Conservation (phyloP, 2,888 invertebrate genomes). For the Drosophila quinaria region DNA sequence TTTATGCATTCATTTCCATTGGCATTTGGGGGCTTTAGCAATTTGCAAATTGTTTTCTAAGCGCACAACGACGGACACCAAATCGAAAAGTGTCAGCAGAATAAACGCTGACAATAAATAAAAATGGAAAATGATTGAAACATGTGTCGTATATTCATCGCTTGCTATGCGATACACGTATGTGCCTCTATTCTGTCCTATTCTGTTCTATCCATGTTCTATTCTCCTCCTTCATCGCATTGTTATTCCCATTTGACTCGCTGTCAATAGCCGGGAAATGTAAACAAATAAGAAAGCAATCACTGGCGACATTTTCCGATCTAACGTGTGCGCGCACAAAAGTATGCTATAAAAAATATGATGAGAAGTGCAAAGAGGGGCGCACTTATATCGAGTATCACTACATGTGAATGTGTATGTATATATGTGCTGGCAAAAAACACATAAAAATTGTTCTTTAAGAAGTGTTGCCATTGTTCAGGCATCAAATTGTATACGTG, state of each 20-base stretch:
- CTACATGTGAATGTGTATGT: not conserved
- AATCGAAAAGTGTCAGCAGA: slow-evolving; percentile 60
- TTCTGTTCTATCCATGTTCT: not conserved
- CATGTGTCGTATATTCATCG: slow-evolving; percentile 68
- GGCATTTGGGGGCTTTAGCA: slow-evolving; percentile 63
- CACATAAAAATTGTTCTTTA: slow-evolving; percentile 32
- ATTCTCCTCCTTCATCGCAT: slow-evolving; percentile 29
- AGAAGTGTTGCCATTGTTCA: slow-evolving; percentile 40
- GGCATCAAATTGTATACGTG: slow-evolving; percentile 25
- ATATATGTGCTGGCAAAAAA: not conserved
- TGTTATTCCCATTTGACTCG: slow-evolving; percentile 54
- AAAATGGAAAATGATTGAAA: slow-evolving; percentile 81
- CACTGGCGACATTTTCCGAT: slow-evolving; percentile 72
- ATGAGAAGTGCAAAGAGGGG: slow-evolving; percentile 56
- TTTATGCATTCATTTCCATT: slow-evolving; percentile 49
- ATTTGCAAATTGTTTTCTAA: slow-evolving; percentile 81
- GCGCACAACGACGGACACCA: slow-evolving; percentile 51
- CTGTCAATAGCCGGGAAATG: slow-evolving; percentile 73
- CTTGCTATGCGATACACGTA: slow-evolving; percentile 76
- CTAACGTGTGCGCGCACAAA: slow-evolving; percentile 66
- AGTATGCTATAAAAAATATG: slow-evolving; percentile 80
- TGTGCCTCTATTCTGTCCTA: slow-evolving; percentile 13
- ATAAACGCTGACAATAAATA: slow-evolving; percentile 66
- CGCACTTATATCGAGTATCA: slow-evolving; percentile 30
- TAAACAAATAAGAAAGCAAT: slow-evolving; percentile 79